These are phyloP conservation scores for Pionites leucogaster DNA, from an alignment of 2,113 vertebrate species.

Conservation along the genomic window DNA sequence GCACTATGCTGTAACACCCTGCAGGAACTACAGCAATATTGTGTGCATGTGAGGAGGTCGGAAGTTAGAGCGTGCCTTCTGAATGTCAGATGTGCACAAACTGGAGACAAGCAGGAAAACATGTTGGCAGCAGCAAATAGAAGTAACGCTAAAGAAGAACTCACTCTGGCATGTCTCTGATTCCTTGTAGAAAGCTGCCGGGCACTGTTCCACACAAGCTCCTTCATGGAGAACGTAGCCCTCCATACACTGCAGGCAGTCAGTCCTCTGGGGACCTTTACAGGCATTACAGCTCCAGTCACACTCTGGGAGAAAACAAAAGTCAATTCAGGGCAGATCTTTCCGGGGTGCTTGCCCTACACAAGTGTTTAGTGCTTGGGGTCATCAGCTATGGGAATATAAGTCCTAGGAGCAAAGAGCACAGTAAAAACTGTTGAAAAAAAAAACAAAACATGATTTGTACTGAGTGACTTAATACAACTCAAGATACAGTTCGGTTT, in stretches of 20 bases:
- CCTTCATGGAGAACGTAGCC: slow-evolving; percentile 85
- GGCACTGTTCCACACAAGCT: slow-evolving; percentile 82
- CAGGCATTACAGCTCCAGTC: slow-evolving; percentile 95
- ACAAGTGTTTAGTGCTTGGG: neutral
- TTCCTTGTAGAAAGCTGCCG: slow-evolving; percentile 76
- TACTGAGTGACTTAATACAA: neutral
- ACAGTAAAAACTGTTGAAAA: neutral
- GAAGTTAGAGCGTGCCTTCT: neutral
- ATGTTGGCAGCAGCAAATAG: rapidly evolving
- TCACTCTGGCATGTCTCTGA: slow-evolving; percentile 84
- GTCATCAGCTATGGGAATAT: neutral
- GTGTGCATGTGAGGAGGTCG: too few species aligned
- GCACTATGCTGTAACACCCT: neutral
- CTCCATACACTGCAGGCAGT: slow-evolving; percentile 95
- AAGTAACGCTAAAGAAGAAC: neutral
- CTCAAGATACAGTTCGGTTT: rapidly evolving
- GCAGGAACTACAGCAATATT: neutral
- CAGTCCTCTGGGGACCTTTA: slow-evolving; percentile 81
- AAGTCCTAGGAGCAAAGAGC: neutral
- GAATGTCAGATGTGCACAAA: neutral
- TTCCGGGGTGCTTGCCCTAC: neutral
- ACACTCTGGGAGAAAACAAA: slow-evolving; percentile 80
- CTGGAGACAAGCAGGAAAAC: neutral
- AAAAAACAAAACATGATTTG: neutral
- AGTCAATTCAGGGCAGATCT: neutral